Percentiles rank a stretch among this genome's conserved stretches.
Evolutionary conservation across 2,888 invertebrate genomes (phyloP).

Genomic region (Eumerus sabulonum): DNA sequence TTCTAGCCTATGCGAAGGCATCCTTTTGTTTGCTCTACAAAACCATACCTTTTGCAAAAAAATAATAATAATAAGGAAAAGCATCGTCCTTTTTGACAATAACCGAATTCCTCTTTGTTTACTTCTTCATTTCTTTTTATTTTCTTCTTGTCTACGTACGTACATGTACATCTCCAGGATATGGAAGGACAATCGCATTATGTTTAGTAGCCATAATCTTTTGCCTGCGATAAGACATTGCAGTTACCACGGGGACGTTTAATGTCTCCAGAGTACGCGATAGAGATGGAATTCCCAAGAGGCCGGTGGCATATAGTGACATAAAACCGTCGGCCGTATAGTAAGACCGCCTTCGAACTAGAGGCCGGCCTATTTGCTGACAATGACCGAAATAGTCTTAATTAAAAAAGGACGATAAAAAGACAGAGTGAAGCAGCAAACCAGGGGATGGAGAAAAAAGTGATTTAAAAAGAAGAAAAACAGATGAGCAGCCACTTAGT

Average conservation of each 20-base stretch:
- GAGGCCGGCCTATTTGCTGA: conserved; percentile 55
- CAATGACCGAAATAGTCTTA: conserved; percentile 60
- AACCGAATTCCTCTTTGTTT: conserved; percentile 56
- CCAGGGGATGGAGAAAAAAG: neutral
- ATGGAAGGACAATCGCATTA: conserved; percentile 57
- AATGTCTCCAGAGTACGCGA: conserved; percentile 30
- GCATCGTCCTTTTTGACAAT: conserved; percentile 31
- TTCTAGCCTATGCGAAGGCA: conserved; percentile 27
- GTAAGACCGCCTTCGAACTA: conserved; percentile 32
- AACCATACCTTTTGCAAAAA: conserved; percentile 16
- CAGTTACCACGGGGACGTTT: conserved; percentile 14
- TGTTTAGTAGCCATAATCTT: conserved; percentile 63
- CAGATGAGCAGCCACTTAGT: conserved; percentile 34
- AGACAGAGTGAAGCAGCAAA: conserved; percentile 28
- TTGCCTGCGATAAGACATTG: conserved; percentile 50
- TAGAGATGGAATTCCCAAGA: conserved; percentile 54
- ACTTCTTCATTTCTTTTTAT: conserved; percentile 1
- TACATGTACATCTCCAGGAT: conserved; percentile 27
- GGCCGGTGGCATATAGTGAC: conserved; percentile 30
- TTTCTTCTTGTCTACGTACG: too few relatives aligned
- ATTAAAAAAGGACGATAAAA: conserved; percentile 42
- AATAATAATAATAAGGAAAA: too few relatives aligned
- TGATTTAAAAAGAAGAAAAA: conserved; percentile 2
- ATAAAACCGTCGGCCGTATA: conserved; percentile 29
- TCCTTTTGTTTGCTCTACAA: conserved; percentile 48